Percentiles rank a stretch among this genome's conserved stretches.
phyloP scores from a whole-genome alignment of 2,888 invertebrate genomes.

The Orthonevra nobilis region DNA sequence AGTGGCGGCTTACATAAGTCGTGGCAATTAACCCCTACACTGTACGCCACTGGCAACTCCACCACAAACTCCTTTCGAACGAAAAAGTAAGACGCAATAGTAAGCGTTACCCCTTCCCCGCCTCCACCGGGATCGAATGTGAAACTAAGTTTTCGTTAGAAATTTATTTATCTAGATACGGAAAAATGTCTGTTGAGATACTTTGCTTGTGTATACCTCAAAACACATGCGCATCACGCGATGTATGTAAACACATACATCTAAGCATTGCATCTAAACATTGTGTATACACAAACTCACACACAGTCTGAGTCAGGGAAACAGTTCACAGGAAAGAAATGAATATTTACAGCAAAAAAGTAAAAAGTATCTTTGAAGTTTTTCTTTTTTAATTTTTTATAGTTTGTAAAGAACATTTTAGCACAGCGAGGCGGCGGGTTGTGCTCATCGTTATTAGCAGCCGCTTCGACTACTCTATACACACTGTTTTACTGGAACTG shows the following conservation, averaged over 20 bases:
- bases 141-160: constrained; percentile 43
- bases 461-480: background rate
- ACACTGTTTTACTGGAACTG: constrained; percentile 36
- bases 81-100: constrained; percentile 39
- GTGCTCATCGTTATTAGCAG: no score
- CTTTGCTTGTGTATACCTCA: background rate
- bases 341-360: constrained; percentile 1
- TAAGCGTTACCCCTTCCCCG: constrained; percentile 8
- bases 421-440: no score
- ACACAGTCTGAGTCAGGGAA: constrained; percentile 42
- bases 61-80: background rate
- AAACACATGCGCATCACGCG: constrained; percentile 63
- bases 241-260: constrained; percentile 70
- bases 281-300: constrained; percentile 53
- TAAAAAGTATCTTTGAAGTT: constrained; percentile 1
- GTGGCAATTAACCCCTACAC: constrained; percentile 6
- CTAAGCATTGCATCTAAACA: constrained; percentile 69
- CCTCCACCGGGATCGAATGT: constrained; percentile 14
- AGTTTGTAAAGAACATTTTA: background rate
- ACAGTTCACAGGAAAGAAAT: constrained; percentile 21
- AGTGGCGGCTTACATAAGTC: constrained; percentile 3
- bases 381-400: no score
- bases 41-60: background rate
- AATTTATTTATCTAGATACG: constrained; percentile 20
- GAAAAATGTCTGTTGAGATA: constrained; percentile 44